These are phyloP conservation scores for Rutilus rutilus DNA, from an alignment of 2,113 vertebrate genomes.

Conservation along the genomic window DNA sequence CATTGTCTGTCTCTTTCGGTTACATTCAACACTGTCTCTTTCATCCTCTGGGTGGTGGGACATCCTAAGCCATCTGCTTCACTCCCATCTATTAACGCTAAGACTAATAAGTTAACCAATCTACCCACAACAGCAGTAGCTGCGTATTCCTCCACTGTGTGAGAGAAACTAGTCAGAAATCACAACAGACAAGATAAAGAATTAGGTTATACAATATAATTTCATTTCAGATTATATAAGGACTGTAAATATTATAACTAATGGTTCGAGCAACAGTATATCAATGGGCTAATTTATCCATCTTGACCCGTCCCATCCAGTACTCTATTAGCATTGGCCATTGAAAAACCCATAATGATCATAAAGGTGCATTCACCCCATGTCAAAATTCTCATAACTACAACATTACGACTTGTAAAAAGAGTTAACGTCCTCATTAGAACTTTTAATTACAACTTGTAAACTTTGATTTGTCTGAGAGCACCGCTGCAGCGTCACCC, in stretches of 20 bases:
- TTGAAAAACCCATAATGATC: background rate
- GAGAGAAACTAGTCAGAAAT: background rate
- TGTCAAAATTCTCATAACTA: no score
- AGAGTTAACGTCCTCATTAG: no score
- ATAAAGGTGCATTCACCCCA: background rate
- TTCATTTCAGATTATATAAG: background rate
- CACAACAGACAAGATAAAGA: background rate
- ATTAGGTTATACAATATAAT: background rate
- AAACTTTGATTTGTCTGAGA: no score
- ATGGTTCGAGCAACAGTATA: background rate
- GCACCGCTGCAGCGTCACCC: no score
- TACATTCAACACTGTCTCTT: background rate
- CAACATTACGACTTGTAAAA: no score
- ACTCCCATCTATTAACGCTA: background rate
- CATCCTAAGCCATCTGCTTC: constrained; percentile 5
- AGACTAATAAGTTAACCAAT: background rate
- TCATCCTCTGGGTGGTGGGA: constrained; percentile 6
- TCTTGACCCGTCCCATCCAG: background rate
- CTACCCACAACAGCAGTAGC: background rate
- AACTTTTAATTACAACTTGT: no score
- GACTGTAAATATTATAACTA: background rate
- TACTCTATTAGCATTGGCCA: background rate
- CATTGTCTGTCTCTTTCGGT: background rate
- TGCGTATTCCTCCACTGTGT: background rate
- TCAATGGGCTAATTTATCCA: background rate